These are phyloP conservation scores for Pseudopipra pipra DNA, from an alignment of 2,113 vertebrate species.

Conservation along the genomic window DNA sequence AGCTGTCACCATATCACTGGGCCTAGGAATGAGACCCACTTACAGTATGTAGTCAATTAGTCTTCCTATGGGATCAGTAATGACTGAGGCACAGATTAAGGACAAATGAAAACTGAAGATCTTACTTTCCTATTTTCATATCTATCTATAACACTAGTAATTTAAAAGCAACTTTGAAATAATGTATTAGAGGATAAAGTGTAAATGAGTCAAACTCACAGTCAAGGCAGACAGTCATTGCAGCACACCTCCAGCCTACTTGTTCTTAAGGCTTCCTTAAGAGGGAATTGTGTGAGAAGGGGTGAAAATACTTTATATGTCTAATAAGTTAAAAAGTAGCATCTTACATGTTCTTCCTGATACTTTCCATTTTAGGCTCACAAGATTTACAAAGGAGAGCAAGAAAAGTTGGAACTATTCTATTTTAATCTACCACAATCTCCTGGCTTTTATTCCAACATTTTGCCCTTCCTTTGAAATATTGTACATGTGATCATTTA, in stretches of 20 bases:
- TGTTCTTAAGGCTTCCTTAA: not conserved
- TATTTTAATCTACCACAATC: not conserved
- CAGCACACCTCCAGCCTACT: not conserved
- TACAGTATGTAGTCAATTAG: not conserved
- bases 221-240: not conserved
- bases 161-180: not conserved
- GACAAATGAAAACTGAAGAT: not conserved
- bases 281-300: not conserved
- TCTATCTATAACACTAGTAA: not conserved
- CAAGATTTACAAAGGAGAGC: not conserved
- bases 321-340: not conserved
- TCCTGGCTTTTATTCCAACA: not conserved
- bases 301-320: not conserved
- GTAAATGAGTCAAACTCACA: not conserved
- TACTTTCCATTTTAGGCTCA: not conserved
- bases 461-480: not conserved
- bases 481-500: not conserved
- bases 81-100: not conserved
- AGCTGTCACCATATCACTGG: not conserved
- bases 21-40: not conserved
- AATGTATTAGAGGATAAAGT: not conserved
- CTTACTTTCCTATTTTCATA: not conserved
- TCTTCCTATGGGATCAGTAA: not conserved
- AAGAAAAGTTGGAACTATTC: not conserved
- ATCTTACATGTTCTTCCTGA: not conserved